Conservation (phyloP, 2,797 vertebrate genomes). For the Rhabdophis nuchalis region DNA sequence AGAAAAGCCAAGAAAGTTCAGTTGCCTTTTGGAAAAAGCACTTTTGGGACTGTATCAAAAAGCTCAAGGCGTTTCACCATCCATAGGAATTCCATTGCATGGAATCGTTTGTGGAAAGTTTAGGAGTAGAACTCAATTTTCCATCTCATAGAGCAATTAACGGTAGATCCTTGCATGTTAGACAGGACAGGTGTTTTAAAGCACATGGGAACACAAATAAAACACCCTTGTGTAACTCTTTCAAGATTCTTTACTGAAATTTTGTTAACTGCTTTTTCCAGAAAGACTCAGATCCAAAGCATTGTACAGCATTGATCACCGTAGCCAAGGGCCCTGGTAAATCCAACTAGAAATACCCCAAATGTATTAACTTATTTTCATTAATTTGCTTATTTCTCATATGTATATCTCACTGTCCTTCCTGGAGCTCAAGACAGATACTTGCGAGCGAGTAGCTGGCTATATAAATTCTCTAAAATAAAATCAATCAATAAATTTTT, state of each 20-base stretch:
- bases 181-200: neutral
- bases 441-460: neutral
- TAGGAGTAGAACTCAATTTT: neutral
- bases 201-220: neutral
- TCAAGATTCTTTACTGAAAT: neutral
- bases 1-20: neutral
- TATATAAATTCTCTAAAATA: neutral
- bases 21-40: neutral
- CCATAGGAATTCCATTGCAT: accelerated
- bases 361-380: neutral
- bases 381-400: neutral
- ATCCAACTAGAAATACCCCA: neutral
- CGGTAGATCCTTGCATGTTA: neutral
- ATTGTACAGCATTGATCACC: neutral
- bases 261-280: neutral
- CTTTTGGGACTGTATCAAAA: neutral
- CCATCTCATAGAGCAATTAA: neutral
- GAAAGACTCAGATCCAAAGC: neutral
- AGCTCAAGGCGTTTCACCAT: neutral
- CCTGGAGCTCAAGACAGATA: neutral
- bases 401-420: neutral
- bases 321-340: neutral
- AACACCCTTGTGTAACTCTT: neutral
- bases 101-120: neutral
- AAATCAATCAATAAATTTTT: neutral